These are phyloP conservation scores for Leptopilina clavipes DNA, from an alignment of 1,140 invertebrate species.

Conservation along the genomic window DNA sequence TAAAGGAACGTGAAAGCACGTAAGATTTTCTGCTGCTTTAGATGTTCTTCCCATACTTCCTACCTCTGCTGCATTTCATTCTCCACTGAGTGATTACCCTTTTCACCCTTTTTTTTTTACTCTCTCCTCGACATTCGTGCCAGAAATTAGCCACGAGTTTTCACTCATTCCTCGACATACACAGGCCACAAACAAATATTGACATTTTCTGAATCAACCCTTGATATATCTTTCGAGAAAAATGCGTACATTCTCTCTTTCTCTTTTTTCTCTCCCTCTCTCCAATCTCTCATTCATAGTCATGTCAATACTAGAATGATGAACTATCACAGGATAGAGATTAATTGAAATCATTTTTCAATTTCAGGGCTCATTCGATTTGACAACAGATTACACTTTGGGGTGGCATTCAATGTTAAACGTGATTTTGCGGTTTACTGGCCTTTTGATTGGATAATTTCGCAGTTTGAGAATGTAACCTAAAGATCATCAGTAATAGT, in stretches of 20 bases:
- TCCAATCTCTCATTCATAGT: background rate
- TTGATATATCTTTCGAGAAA: background rate
- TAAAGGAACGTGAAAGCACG: constrained; percentile 16
- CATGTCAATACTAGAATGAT: background rate
- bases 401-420: background rate
- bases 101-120: constrained; percentile 19
- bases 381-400: constrained; percentile 5
- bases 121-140: background rate
- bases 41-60: background rate
- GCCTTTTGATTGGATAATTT: background rate
- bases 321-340: background rate
- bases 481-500: background rate
- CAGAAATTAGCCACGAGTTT: constrained; percentile 16
- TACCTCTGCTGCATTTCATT: constrained; percentile 14
- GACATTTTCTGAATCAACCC: background rate
- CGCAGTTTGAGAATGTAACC: background rate
- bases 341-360: constrained; percentile 21
- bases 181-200: constrained; percentile 22
- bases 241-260: background rate
- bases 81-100: constrained; percentile 40
- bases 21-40: background rate
- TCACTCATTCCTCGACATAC: constrained; percentile 34
- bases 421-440: constrained; percentile 14
- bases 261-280: too few relatives aligned
- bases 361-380: constrained; percentile 1